Evolutionary conservation across 2,888 invertebrate genomes (phyloP).

Genomic region (Phrixothrix hirtus): DNA sequence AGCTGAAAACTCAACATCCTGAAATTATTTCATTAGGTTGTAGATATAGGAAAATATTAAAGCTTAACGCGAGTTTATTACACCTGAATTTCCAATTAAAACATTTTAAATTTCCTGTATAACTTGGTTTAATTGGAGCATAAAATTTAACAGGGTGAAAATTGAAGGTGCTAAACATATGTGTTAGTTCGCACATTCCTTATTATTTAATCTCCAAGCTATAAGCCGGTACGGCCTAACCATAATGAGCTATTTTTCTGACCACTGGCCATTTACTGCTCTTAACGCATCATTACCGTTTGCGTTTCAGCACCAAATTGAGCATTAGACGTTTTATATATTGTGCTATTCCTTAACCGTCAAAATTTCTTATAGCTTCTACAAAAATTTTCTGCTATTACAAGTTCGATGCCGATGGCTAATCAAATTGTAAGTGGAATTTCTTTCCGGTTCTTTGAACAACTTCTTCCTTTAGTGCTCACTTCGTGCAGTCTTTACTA

Average conservation of each 20-base stretch:
- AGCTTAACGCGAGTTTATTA: no score
- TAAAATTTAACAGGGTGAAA: slow-evolving; percentile 16
- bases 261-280: slow-evolving; percentile 14
- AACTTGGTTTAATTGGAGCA: slow-evolving; percentile 13
- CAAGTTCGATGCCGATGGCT: neutral
- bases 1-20: slow-evolving; percentile 27
- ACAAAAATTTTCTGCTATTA: neutral
- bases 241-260: slow-evolving; percentile 25
- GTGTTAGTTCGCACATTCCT: slow-evolving; percentile 26
- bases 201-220: slow-evolving; percentile 28
- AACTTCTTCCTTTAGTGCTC: slow-evolving; percentile 4
- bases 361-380: slow-evolving; percentile 6
- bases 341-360: slow-evolving; percentile 3
- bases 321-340: slow-evolving; percentile 4
- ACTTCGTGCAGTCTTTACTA: slow-evolving; percentile 8
- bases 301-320: slow-evolving; percentile 13
- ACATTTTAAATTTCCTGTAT: no score
- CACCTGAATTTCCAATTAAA: no score
- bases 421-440: slow-evolving; percentile 2
- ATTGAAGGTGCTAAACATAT: slow-evolving; percentile 24
- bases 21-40: slow-evolving; percentile 38
- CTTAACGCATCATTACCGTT: slow-evolving; percentile 25
- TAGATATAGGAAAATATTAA: slow-evolving; percentile 15
- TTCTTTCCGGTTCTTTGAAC: neutral
- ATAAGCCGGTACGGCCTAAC: slow-evolving; percentile 11